phyloP scores from a whole-genome alignment of 2,888 invertebrate species.

The Lepetodrilus schrolli region DNA sequence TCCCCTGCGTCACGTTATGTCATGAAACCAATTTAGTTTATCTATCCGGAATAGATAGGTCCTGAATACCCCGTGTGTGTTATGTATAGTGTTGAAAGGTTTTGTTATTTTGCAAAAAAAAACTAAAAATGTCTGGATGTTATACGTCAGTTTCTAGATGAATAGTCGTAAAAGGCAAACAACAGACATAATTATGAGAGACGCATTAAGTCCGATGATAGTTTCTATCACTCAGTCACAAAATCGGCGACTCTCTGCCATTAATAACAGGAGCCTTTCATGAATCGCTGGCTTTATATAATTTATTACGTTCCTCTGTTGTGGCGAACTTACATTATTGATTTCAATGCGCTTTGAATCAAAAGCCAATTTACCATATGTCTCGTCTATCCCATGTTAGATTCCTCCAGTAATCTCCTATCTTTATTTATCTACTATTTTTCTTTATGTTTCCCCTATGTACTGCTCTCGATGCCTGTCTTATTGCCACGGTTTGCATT shows the following conservation, averaged over 20 bases:
- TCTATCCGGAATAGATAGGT: too few relatives aligned
- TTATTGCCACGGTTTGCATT: too few relatives aligned
- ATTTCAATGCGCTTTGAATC: not conserved
- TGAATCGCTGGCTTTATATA: not conserved
- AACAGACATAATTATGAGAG: not conserved
- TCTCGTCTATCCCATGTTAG: too few relatives aligned
- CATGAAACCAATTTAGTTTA: too few relatives aligned
- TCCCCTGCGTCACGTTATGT: not conserved
- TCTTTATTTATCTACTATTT: too few relatives aligned
- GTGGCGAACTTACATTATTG: not conserved
- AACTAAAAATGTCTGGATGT: not conserved
- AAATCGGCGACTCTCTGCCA: not conserved
- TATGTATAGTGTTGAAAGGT: not conserved
- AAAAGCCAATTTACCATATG: not conserved
- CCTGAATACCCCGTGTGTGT: too few relatives aligned
- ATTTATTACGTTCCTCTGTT: not conserved
- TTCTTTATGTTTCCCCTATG: too few relatives aligned
- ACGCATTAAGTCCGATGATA: too few relatives aligned
- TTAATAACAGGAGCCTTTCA: not conserved
- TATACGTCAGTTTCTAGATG: not conserved
- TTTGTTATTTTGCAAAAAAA: not conserved
- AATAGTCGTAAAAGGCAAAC: not conserved
- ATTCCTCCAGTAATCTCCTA: too few relatives aligned
- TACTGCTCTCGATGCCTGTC: too few relatives aligned
- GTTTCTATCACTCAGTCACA: too few relatives aligned